These are phyloP conservation scores for Epistrophe eligans DNA, from an alignment of 2,888 invertebrate species.

Conservation along the genomic window DNA sequence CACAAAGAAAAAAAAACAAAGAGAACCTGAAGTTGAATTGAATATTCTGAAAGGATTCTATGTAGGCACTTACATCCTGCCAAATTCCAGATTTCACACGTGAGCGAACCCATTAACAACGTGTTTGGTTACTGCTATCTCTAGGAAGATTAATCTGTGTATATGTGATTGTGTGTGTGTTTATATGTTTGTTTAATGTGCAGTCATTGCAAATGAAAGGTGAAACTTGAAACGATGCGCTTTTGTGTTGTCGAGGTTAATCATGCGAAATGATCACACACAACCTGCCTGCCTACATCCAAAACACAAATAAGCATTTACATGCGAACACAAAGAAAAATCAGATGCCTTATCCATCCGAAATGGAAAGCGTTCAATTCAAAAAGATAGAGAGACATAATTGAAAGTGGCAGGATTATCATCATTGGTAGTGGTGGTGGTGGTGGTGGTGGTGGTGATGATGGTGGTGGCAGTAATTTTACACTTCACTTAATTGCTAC, in stretches of 20 bases:
- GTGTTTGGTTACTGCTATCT: conserved; percentile 24
- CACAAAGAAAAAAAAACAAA: conserved; percentile 17
- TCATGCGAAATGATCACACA: conserved; percentile 66
- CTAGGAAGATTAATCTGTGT: not conserved
- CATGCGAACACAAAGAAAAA: not conserved
- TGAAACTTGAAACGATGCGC: conserved; percentile 49
- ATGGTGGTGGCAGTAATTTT: conserved; percentile 5
- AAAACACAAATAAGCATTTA: not conserved
- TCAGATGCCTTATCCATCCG: conserved; percentile 2
- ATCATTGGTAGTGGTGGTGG: not conserved
- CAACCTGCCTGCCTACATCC: not conserved
- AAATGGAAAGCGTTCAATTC: not conserved
- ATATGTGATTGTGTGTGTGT: not conserved
- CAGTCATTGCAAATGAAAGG: conserved; percentile 56
- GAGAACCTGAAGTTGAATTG: conserved; percentile 21
- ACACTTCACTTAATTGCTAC: conserved; percentile 25
- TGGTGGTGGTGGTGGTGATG: not conserved
- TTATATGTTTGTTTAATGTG: conserved; percentile 25
- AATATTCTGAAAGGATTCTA: conserved; percentile 11
- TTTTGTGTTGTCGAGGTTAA: conserved; percentile 66
- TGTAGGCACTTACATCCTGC: conserved; percentile 58
- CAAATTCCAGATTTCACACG: conserved; percentile 72
- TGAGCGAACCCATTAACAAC: conserved; percentile 67
- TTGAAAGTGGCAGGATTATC: conserved; percentile 26
- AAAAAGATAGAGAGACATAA: conserved; percentile 20